Evolutionary conservation across 2,888 invertebrate genomes (phyloP).

Genomic region (Chelonus formosanus): DNA sequence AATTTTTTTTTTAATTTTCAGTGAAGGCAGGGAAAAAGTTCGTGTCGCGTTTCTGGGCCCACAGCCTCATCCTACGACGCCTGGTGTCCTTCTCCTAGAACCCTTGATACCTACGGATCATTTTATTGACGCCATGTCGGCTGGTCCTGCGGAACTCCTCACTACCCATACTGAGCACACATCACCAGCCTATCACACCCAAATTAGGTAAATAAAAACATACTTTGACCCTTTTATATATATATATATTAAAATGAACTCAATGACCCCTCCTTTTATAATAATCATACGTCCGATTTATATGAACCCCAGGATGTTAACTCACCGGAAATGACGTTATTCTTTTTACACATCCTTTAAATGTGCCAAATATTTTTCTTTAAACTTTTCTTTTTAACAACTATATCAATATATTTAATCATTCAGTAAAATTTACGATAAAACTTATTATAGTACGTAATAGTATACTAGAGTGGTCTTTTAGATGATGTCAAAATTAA

Average conservation of each 20-base stretch:
- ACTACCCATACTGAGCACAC: slow-evolving; percentile 63
- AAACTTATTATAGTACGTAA: no score
- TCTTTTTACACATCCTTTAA: slow-evolving; percentile 22
- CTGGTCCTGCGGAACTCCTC: slow-evolving; percentile 59
- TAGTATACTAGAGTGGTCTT: no score
- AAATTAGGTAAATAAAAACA: slow-evolving; percentile 56
- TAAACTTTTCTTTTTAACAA: background rate
- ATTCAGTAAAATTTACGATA: no score
- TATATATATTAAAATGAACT: background rate
- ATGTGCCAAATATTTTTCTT: background rate
- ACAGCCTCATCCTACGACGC: slow-evolving; percentile 61
- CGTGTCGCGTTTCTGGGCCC: slow-evolving; percentile 62
- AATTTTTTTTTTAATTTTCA: slow-evolving; percentile 46
- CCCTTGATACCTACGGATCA: slow-evolving; percentile 55
- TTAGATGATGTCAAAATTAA: no score
- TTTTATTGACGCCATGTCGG: slow-evolving; percentile 56
- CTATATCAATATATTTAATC: no score
- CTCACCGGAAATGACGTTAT: slow-evolving; percentile 53
- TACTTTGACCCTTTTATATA: slow-evolving; percentile 1
- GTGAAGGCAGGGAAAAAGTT: slow-evolving; percentile 63
- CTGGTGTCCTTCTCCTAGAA: slow-evolving; percentile 61
- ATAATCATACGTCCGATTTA: slow-evolving; percentile 23
- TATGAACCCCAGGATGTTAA: slow-evolving; percentile 36
- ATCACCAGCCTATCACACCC: slow-evolving; percentile 61
- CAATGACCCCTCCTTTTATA: background rate